Evolutionary conservation across 2,113 vertebrate species (phyloP).

Genomic region (Macheiramphus alcinus): DNA sequence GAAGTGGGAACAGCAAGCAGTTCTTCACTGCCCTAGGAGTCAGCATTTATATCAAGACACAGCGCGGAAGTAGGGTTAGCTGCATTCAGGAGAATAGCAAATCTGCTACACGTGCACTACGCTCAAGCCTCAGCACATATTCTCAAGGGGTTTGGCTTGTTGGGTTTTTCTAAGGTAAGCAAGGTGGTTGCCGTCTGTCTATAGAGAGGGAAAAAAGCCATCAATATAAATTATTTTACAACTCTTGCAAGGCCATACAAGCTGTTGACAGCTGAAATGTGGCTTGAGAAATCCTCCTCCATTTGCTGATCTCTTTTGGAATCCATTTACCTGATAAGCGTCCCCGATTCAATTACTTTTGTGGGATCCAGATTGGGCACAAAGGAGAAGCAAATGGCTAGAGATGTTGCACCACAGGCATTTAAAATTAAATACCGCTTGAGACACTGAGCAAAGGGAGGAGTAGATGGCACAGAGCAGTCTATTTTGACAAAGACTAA

Average conservation of each 20-base stretch:
- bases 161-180: not conserved
- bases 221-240: not conserved
- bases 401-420: not conserved
- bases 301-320: not conserved
- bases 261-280: not conserved
- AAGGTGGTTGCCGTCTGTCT: not conserved
- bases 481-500: not conserved
- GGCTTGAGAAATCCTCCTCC: not conserved
- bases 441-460: not conserved
- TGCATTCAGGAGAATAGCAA: accelerated
- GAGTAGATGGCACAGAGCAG: not conserved
- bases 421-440: not conserved
- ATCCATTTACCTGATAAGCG: not conserved
- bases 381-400: not conserved
- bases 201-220: not conserved
- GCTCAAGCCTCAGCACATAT: not conserved
- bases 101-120: accelerated
- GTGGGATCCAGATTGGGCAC: not conserved
- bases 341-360: not conserved
- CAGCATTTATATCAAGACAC: not conserved
- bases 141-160: not conserved
- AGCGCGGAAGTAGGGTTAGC: accelerated
- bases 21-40: not conserved
- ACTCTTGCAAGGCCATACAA: not conserved
- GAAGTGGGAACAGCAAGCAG: not conserved